Evolutionary conservation across 2,888 invertebrate genomes (phyloP).

Genomic region (Stomorhina lunata): DNA sequence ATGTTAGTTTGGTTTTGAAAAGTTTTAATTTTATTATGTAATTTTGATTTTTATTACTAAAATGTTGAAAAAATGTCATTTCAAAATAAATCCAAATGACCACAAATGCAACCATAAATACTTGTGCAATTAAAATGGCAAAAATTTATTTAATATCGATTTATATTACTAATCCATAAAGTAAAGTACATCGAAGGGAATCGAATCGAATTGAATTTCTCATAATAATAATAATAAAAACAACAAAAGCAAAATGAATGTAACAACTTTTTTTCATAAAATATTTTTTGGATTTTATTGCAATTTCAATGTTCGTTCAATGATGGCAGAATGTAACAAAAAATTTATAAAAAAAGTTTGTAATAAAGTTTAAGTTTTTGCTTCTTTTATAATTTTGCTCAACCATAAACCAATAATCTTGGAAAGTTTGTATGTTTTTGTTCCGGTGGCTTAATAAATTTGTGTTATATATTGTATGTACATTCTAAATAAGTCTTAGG

Average conservation of each 20-base stretch:
- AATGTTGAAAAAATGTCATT: neutral
- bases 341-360: conserved; percentile 35
- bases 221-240: neutral
- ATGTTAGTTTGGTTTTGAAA: neutral
- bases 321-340: neutral
- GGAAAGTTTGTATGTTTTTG: conserved; percentile 27
- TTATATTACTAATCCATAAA: conserved; percentile 50
- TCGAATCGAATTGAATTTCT: conserved; percentile 30
- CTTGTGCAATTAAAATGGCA: conserved; percentile 55
- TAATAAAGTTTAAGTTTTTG: conserved; percentile 20
- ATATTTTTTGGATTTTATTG: conserved; percentile 28
- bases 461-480: neutral
- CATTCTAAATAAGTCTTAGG: too few species aligned
- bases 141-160: conserved; percentile 49
- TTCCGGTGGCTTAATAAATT: neutral
- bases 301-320: conserved; percentile 24
- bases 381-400: conserved; percentile 27
- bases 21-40: neutral
- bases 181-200: conserved; percentile 47
- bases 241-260: neutral
- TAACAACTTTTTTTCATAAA: conserved; percentile 26
- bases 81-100: conserved; percentile 9
- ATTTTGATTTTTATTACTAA: conserved; percentile 6
- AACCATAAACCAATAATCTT: conserved; percentile 59
- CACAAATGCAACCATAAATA: conserved; percentile 55